These are phyloP conservation scores for Nomada fabriciana DNA, from an alignment of 2,888 invertebrate genomes.

Conservation along the genomic window DNA sequence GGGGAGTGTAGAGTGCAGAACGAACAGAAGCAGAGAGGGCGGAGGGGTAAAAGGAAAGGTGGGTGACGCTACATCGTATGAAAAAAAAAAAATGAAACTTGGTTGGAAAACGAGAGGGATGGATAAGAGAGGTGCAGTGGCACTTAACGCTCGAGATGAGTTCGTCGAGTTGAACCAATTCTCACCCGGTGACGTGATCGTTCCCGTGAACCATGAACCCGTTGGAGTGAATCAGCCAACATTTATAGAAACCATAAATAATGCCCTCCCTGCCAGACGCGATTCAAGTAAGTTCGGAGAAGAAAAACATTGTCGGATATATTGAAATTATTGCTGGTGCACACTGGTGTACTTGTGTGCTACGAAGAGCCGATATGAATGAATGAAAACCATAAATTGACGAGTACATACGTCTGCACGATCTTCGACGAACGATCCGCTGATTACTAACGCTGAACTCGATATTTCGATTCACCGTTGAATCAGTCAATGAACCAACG, in stretches of 20 bases:
- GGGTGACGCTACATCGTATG: neutral
- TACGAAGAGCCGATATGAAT: too few relatives aligned
- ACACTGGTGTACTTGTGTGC: too few relatives aligned
- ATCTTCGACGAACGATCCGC: too few relatives aligned
- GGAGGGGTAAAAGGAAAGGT: neutral
- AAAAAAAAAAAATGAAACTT: neutral
- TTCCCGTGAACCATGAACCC: conserved; percentile 68
- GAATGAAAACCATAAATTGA: too few relatives aligned
- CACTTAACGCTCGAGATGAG: conserved; percentile 66
- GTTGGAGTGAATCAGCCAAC: conserved; percentile 67
- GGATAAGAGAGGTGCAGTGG: conserved; percentile 50
- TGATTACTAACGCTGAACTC: too few relatives aligned
- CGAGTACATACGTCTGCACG: too few relatives aligned
- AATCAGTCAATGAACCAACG: too few relatives aligned
- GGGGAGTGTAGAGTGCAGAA: conserved; percentile 30
- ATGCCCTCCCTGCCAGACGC: conserved; percentile 27
- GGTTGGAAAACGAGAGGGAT: conserved; percentile 27
- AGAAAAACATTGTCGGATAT: neutral
- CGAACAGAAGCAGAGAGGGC: conserved; percentile 18
- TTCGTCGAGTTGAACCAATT: conserved; percentile 69
- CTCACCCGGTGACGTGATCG: conserved; percentile 71
- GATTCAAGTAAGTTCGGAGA: neutral
- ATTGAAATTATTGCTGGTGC: too few relatives aligned
- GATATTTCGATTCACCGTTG: too few relatives aligned
- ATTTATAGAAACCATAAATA: conserved; percentile 69